Base-by-base conservation (phyloP, 2,113 vertebrate species). In the Grus americana region DNA sequence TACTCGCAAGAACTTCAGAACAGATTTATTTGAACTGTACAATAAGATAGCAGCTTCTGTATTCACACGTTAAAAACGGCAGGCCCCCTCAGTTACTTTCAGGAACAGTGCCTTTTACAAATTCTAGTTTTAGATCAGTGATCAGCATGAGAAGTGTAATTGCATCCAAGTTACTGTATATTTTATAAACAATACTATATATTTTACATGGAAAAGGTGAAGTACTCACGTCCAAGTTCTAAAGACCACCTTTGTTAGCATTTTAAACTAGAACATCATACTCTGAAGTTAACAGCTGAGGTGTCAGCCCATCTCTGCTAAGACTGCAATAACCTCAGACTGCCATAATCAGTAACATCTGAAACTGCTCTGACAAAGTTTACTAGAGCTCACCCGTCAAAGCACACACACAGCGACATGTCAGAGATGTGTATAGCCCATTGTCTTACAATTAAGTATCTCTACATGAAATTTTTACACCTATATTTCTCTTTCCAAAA, bases 401-500 rank as follows among this genome's bases (percentile, higher is more conserved):
- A 75, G 74, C 24, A 8, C 11, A 52, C 21, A 34, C 9, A 24
- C 4, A 40, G 10, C 49, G 40, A n/a, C 6, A 42, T 0, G 1
- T 17, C 67, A 86, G 58, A 59, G 23, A 24, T 17, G 15, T 8
- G 15, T 20, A 23, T 8, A 66, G 38, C 12, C 58, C 50, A 38
- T 10, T 15, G 55, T 55, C 30, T 44, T 84, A 42, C 16, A 34
- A 12, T 58, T 81, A 58, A 32, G 18, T 23, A 57, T 9, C 6
- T 86, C 32, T 16, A n/a, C 30, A 18, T 15, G 23, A 40, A 34
- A 36, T 63, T 79, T 84, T 72, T 81, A 65, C 5, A 26, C 12
- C 14, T 4, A 0, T 27, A 79, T 74, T 84, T 52, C 19, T 72
- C 50, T 82, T 82, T 30, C 34, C 0, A 0, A 72, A 0, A 72